Evolutionary conservation across 2,797 vertebrate genomes (phyloP).

Genomic region (Lagodon rhomboides): DNA sequence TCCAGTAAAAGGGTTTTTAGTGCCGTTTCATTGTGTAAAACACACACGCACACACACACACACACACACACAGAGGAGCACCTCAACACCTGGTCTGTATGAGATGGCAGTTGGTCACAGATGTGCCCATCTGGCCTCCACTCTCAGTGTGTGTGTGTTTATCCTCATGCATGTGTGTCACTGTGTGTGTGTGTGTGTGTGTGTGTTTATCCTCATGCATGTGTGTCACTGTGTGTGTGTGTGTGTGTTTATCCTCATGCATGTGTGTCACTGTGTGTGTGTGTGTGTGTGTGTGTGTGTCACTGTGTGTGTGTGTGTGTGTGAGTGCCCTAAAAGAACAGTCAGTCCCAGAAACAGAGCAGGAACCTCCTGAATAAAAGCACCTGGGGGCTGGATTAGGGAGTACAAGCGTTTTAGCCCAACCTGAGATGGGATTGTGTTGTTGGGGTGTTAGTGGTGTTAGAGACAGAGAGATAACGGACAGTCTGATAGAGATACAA

Average conservation of each 20-base stretch:
- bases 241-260: constrained; percentile 14
- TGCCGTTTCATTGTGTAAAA: constrained; percentile 51
- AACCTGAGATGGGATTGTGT: constrained; percentile 21
- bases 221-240: constrained; percentile 4
- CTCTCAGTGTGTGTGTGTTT: constrained; percentile 36
- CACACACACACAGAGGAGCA: constrained; percentile 17
- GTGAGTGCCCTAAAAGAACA: constrained; percentile 50
- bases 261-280: neutral
- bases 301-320: constrained; percentile 4
- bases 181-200: neutral
- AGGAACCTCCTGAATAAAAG: too few species aligned
- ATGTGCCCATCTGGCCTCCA: constrained; percentile 72
- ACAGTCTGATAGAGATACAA: neutral
- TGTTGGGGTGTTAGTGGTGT: constrained; percentile 17
- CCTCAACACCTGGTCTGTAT: constrained; percentile 66
- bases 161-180: constrained; percentile 1
- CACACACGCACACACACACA: neutral
- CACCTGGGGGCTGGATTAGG: constrained; percentile 56
- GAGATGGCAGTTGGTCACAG: constrained; percentile 68
- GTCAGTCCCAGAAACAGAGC: constrained; percentile 46
- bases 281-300: constrained; percentile 7
- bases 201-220: neutral
- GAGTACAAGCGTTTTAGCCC: constrained; percentile 37
- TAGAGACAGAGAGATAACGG: constrained; percentile 13
- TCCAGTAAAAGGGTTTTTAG: constrained; percentile 61